phyloP scores from a whole-genome alignment of 1,140 invertebrate genomes.

The Platyscapa corneri region DNA sequence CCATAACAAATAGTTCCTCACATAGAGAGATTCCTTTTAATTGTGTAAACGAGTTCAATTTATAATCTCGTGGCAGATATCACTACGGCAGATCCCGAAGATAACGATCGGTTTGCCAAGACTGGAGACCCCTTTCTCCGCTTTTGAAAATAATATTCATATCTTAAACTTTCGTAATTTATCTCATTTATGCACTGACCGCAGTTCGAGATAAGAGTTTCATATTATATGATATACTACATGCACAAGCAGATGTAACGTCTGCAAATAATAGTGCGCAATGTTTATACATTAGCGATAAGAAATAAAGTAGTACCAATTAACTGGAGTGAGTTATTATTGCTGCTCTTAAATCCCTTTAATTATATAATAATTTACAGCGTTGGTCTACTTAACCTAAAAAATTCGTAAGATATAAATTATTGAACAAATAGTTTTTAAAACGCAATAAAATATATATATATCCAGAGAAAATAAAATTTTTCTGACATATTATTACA shows the following conservation, averaged over 20 bases:
- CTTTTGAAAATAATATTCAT: slow-evolving; percentile 29
- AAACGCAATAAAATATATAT: no score
- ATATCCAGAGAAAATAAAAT: no score
- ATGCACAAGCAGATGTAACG: background rate
- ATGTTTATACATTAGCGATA: background rate
- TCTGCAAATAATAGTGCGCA: background rate
- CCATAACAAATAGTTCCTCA: slow-evolving; percentile 13
- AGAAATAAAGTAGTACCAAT: no score
- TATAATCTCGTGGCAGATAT: slow-evolving; percentile 16
- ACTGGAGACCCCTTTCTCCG: background rate
- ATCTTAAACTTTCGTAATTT: slow-evolving; percentile 33
- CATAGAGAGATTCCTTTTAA: slow-evolving; percentile 35
- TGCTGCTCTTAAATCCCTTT: no score
- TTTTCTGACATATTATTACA: no score
- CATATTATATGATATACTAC: background rate
- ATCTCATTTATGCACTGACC: slow-evolving; percentile 30
- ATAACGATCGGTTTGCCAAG: slow-evolving; percentile 20
- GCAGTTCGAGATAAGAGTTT: background rate
- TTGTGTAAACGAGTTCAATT: slow-evolving; percentile 24
- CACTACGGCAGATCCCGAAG: background rate
- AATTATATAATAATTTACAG: no score
- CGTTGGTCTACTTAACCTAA: no score
- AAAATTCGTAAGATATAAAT: no score
- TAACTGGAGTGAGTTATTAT: no score
- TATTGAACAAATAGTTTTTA: no score